Evolutionary conservation across 2,888 invertebrate species (phyloP).

Genomic region (Drosophila lutescens): DNA sequence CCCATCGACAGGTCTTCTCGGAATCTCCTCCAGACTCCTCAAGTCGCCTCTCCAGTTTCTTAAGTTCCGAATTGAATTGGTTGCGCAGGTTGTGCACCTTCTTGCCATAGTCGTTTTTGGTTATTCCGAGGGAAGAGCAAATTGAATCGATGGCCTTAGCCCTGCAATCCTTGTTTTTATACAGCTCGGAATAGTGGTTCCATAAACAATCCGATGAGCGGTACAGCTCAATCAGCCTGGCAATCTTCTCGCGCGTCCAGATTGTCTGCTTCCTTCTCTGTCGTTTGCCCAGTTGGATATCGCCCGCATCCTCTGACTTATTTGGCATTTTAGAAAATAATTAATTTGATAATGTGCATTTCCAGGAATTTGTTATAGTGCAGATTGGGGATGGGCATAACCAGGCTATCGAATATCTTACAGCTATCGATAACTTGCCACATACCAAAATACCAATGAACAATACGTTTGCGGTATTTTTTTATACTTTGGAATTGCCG

Average conservation of each 20-base stretch:
- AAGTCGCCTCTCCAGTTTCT: conserved; percentile 80
- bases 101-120: conserved; percentile 81
- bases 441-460: background rate
- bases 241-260: conserved; percentile 82
- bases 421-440: background rate
- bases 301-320: conserved; percentile 6
- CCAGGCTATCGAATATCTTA: background rate
- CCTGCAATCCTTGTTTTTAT: conserved; percentile 81
- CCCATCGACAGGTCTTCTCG: conserved; percentile 80
- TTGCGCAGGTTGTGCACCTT: conserved; percentile 84
- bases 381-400: background rate
- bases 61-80: conserved; percentile 83
- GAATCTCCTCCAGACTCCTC: conserved; percentile 62
- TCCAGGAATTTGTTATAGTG: conserved; percentile 2
- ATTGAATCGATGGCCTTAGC: conserved; percentile 78
- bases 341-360: conserved; percentile 1
- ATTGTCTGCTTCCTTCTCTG: conserved; percentile 57
- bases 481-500: too few relatives aligned
- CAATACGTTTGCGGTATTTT: background rate
- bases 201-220: conserved; percentile 82
- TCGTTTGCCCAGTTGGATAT: conserved; percentile 9
- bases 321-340: conserved; percentile 38
- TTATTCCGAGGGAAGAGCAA: conserved; percentile 72
- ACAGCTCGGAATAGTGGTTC: conserved; percentile 81
- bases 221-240: conserved; percentile 80